Conservation (phyloP, 1,140 invertebrate species). For the Heterodera schachtii region DNA sequence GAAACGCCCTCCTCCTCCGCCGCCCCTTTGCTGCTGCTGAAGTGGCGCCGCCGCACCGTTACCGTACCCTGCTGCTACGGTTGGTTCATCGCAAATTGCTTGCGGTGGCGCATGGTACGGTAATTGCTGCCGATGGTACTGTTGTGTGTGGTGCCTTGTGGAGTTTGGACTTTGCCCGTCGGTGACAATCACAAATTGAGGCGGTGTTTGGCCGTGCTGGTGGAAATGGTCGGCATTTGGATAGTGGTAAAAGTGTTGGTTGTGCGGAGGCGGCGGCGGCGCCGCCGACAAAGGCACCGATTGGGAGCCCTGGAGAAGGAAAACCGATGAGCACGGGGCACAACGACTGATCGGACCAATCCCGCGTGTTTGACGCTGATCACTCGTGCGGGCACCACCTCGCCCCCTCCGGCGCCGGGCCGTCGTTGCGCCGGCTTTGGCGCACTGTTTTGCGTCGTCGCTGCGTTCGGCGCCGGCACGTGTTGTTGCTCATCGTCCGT, state of each 20-base stretch:
- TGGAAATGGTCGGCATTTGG: neutral
- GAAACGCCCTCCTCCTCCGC: neutral
- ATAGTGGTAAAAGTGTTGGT: slow-evolving; percentile 23
- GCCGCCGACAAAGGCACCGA: slow-evolving; percentile 25
- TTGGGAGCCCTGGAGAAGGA: slow-evolving; percentile 6
- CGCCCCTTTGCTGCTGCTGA: slow-evolving; percentile 3
- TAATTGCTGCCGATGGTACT: neutral
- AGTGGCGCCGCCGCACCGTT: slow-evolving; percentile 18
- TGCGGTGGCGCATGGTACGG: too few species aligned
- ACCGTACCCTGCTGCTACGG: slow-evolving; percentile 14
- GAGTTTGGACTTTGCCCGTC: neutral
- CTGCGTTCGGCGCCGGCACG: neutral
- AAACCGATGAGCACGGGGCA: too few species aligned
- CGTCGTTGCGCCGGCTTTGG: neutral
- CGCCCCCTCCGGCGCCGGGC: too few species aligned
- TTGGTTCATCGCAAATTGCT: neutral
- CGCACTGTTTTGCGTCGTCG: neutral
- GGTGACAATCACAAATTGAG: neutral
- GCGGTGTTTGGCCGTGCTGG: too few species aligned
- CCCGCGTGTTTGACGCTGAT: slow-evolving; percentile 11
- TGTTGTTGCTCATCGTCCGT: slow-evolving; percentile 5
- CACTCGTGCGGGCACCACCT: neutral
- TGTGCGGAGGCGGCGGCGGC: slow-evolving; percentile 29
- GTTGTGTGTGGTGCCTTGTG: neutral
- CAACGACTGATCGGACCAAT: neutral